Evolutionary conservation across 2,888 invertebrate species (phyloP).

Genomic region (Endotricha flammealis): DNA sequence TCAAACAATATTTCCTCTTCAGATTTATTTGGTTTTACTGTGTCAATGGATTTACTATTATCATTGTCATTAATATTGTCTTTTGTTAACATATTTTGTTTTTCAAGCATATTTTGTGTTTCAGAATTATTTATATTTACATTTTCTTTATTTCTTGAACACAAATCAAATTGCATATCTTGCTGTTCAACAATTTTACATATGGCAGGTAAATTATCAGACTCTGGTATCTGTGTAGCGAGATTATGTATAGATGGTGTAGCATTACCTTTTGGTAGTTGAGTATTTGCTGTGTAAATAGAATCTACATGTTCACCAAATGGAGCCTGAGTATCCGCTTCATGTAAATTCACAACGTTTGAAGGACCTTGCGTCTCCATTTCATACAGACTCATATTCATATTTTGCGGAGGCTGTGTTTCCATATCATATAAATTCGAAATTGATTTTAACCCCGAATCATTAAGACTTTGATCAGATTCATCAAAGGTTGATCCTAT

Average conservation of each 20-base stretch:
- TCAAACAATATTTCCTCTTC: slow-evolving; percentile 55
- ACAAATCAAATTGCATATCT: slow-evolving; percentile 45
- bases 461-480: slow-evolving; percentile 32
- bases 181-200: slow-evolving; percentile 41
- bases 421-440: no score
- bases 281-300: slow-evolving; percentile 27
- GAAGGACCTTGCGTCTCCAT: slow-evolving; percentile 15
- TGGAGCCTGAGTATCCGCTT: slow-evolving; percentile 51
- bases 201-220: slow-evolving; percentile 38
- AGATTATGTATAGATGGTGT: slow-evolving; percentile 16
- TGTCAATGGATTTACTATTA: background rate
- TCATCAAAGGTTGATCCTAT: slow-evolving; percentile 37
- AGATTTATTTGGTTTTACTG: slow-evolving; percentile 22
- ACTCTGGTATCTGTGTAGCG: slow-evolving; percentile 24
- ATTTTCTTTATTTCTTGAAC: slow-evolving; percentile 41
- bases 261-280: slow-evolving; percentile 4
- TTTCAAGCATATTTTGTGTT: slow-evolving; percentile 27
- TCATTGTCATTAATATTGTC: background rate
- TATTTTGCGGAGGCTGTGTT: no score
- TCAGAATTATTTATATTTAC: slow-evolving; percentile 36
- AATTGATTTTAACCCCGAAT: no score
- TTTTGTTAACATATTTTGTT: slow-evolving; percentile 6
- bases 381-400: no score
- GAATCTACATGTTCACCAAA: slow-evolving; percentile 31
- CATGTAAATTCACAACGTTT: slow-evolving; percentile 13